Conservation (phyloP, 2,888 invertebrate genomes). For the Orchesellides sinensis region DNA sequence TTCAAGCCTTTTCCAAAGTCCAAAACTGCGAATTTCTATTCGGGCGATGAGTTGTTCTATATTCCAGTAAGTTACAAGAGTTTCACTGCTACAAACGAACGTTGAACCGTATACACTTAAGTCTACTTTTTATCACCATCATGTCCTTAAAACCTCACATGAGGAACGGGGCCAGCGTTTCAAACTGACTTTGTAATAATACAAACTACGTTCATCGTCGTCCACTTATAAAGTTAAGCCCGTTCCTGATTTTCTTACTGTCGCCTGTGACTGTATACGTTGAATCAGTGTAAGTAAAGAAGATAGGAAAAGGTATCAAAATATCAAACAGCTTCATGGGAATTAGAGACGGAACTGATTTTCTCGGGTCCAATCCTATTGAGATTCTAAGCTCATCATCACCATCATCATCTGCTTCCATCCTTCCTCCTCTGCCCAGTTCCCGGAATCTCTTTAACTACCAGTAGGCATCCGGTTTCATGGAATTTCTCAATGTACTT, state of each 20-base stretch:
- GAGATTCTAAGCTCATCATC: slow-evolving; percentile 52
- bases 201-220: too few relatives aligned
- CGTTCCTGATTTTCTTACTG: slow-evolving; percentile 44
- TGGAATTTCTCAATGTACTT: too few relatives aligned
- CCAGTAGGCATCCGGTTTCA: too few relatives aligned
- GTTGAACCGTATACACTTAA: neutral
- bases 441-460: neutral
- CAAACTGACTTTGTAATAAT: slow-evolving; percentile 14
- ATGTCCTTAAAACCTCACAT: neutral
- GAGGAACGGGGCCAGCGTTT: neutral
- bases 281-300: neutral
- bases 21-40: neutral
- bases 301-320: slow-evolving; percentile 19
- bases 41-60: too few relatives aligned
- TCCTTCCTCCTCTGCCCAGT: neutral
- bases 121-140: neutral
- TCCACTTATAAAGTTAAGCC: too few relatives aligned
- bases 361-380: slow-evolving; percentile 46
- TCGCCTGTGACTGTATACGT: neutral
- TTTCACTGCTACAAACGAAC: too few relatives aligned
- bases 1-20: neutral
- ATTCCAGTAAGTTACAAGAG: slow-evolving; percentile 6
- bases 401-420: slow-evolving; percentile 3
- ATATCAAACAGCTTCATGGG: slow-evolving; percentile 37
- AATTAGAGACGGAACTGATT: slow-evolving; percentile 48